Evolutionary conservation across 2,797 vertebrate species (phyloP).

Genomic region (Carcharodon carcharias): DNA sequence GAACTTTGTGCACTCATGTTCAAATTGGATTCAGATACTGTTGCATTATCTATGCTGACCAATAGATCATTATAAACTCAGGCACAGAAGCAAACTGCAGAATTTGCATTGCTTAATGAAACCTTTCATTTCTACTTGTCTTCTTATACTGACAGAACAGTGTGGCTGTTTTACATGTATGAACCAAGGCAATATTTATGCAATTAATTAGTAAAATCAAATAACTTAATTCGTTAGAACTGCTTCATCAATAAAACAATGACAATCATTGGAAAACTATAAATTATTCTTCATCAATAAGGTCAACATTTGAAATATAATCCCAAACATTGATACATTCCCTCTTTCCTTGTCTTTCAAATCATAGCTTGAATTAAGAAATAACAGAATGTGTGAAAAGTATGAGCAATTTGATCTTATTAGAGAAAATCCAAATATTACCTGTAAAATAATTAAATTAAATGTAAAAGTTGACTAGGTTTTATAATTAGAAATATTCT

Average conservation of each 20-base stretch:
- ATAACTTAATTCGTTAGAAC: conserved; percentile 15
- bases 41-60: not conserved
- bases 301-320: not conserved
- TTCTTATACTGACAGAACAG: not conserved
- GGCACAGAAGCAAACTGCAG: not conserved
- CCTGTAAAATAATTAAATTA: not conserved
- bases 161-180: not conserved
- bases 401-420: not conserved
- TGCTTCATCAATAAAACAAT: not conserved
- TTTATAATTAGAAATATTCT: not conserved
- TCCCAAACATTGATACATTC: not conserved
- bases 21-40: not conserved
- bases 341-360: not conserved
- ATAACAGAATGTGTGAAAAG: not conserved
- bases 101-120: not conserved
- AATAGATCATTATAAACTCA: conserved; percentile 1
- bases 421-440: not conserved
- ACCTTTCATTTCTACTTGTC: not conserved
- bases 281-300: conserved; percentile 11
- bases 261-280: not conserved
- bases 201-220: conserved; percentile 22
- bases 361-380: not conserved
- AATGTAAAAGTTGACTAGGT: not conserved
- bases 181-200: not conserved
- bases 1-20: not conserved